Evolutionary conservation across 1,140 invertebrate genomes (phyloP).

Genomic region (Drosophila obscura): DNA sequence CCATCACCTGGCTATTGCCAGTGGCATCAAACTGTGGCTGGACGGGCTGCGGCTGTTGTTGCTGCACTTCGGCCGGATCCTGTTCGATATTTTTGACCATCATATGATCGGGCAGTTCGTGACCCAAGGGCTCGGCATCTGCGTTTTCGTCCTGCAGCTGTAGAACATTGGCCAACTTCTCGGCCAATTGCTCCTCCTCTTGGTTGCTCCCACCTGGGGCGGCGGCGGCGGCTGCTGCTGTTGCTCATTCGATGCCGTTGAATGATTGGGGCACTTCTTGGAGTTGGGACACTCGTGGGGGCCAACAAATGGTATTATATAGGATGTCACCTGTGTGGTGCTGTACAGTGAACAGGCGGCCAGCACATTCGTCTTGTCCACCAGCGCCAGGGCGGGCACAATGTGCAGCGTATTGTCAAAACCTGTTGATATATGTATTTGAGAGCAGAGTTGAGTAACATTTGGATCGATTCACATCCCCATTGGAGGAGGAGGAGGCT

Average conservation of each 20-base stretch:
- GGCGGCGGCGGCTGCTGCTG: conserved; percentile 14
- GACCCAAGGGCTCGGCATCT: conserved; percentile 59
- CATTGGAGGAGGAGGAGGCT: not conserved
- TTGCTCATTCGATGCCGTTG: conserved; percentile 16
- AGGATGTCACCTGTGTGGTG: conserved; percentile 80
- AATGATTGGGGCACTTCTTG: conserved; percentile 79
- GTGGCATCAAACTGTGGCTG: conserved; percentile 84
- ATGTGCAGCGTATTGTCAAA: conserved; percentile 84
- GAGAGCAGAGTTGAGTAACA: conserved; percentile 22
- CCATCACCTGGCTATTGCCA: conserved; percentile 84
- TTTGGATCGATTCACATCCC: conserved; percentile 18
- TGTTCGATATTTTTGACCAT: conserved; percentile 40
- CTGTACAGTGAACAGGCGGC: conserved; percentile 60
- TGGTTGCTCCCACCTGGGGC: conserved; percentile 12
- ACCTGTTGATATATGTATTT: conserved; percentile 59
- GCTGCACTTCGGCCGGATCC: not conserved
- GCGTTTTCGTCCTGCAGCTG: conserved; percentile 20
- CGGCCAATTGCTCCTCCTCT: conserved; percentile 41
- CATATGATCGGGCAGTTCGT: conserved; percentile 74
- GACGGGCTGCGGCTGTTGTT: conserved; percentile 17
- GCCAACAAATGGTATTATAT: conserved; percentile 82
- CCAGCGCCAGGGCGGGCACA: conserved; percentile 75
- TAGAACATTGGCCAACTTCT: conserved; percentile 40
- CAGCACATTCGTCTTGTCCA: conserved; percentile 61
- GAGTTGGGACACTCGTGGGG: conserved; percentile 83